Conservation (phyloP, 2,888 invertebrate species). For the Andrena bicolor region DNA sequence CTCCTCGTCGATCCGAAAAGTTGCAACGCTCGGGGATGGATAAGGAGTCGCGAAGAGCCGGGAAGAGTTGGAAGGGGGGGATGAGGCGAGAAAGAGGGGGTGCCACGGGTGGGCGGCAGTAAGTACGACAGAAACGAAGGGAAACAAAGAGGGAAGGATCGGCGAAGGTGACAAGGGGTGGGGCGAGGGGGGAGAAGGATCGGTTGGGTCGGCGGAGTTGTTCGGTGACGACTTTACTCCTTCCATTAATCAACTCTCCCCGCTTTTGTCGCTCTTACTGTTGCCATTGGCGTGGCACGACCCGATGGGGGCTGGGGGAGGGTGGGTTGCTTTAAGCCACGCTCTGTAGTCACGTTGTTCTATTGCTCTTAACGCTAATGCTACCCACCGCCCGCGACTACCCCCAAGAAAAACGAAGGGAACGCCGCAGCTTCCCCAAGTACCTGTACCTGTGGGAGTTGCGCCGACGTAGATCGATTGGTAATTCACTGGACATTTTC, state of each 20-base stretch:
- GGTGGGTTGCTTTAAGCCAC: constrained; percentile 74
- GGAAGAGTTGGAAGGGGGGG: constrained; percentile 10
- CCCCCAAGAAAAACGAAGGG: constrained; percentile 56
- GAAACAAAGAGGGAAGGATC: constrained; percentile 44
- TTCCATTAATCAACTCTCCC: constrained; percentile 82
- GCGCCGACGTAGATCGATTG: constrained; percentile 69
- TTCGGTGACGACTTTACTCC: constrained; percentile 81
- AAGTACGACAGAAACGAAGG: constrained; percentile 52
- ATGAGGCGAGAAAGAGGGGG: constrained; percentile 15
- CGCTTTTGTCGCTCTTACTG: constrained; percentile 76
- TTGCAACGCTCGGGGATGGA: constrained; percentile 24
- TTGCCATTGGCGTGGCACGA: constrained; percentile 46
- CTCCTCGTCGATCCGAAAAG: constrained; percentile 53
- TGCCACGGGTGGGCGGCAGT: constrained; percentile 42
- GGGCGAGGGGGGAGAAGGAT: constrained; percentile 61
- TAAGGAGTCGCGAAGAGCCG: constrained; percentile 37
- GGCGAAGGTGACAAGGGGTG: constrained; percentile 24
- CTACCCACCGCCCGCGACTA: constrained; percentile 70
- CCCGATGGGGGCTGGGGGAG: constrained; percentile 42
- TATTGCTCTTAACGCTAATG: constrained; percentile 82
- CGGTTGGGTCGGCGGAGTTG: constrained; percentile 66
- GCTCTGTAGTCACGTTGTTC: constrained; percentile 81
- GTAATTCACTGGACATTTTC: constrained; percentile 63
- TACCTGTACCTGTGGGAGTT: constrained; percentile 61
- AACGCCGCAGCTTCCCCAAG: constrained; percentile 16